Evolutionary conservation across 2,888 invertebrate genomes (phyloP), one percentile per base, ranked within the genome.

Genomic region (Melitaea athalia): DNA sequence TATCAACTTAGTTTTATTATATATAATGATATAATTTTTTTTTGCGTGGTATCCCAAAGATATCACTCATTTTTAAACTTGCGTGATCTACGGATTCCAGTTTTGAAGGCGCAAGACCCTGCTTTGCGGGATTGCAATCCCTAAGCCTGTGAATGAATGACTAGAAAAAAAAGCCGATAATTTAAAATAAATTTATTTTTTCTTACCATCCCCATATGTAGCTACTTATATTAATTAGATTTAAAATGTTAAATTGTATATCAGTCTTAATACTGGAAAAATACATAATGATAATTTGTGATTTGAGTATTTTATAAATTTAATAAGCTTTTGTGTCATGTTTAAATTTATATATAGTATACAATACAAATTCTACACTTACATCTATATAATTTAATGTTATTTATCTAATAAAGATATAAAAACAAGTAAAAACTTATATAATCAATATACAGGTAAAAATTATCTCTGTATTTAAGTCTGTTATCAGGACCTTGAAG

Each of bases 261-360:
- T 62, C 66, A 67, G 66, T 67, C 66, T 67, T 67, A 55, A 57
- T 59, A 60, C 61, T 66, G 55, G 66, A 66, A 47, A 11, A 33
- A 47, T 42, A 10, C 33, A 38, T 15, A 45, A n/a, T 24, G 24
- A 5, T 14, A 59, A 55, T 53, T 66, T 61, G 61, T 38, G 33
- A 15, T 62, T 33, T 67, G 66, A 67, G 66, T 67, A 62, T 67
- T 67, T 49, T 55, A 42, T 38, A 45, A 17, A 47, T 55, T 47
- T 17, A 14, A 43, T 62, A 42, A 45, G 6, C 6, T n/a, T 55
- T 33, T n/a, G 14, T 55, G n/a, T 33, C 33, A 55, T 55, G 31
- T 55, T 55, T 14, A 5, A 55, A 31, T 14, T 5, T 10, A 12
- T 38, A n/a, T 57, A 38, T n/a, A 57, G 12, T 57, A 57, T n/a